These are phyloP conservation scores for Zosterops hypoxanthus DNA, from an alignment of 2,113 vertebrate species.

Conservation along the genomic window DNA sequence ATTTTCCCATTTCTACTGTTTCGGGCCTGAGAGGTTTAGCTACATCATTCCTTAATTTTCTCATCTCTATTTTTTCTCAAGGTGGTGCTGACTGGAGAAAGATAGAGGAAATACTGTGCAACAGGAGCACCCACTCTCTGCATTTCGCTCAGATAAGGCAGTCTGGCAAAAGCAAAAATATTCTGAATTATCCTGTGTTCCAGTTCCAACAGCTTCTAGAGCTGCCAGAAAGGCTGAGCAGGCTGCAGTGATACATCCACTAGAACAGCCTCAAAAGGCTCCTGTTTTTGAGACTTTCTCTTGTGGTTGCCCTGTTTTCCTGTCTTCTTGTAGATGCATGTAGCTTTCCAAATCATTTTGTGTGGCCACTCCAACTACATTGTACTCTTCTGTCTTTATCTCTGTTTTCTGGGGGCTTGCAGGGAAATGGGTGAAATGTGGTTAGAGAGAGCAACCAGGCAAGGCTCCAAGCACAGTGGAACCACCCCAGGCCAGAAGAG, in stretches of 20 bases:
- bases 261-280: not conserved
- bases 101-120: not conserved
- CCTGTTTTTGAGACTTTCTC: not conserved
- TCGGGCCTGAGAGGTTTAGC: not conserved
- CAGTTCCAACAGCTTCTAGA: not conserved
- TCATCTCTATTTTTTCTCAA: not conserved
- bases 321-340: not conserved
- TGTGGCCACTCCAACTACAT: not conserved
- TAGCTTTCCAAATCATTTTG: not conserved
- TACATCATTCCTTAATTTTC: not conserved
- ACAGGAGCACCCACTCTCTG: not conserved
- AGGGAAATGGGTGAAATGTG: not conserved
- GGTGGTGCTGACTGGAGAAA: not conserved
- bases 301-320: not conserved
- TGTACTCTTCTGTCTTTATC: fast-evolving
- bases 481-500: not conserved
- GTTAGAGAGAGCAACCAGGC: not conserved
- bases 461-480: not conserved
- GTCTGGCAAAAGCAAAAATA: not conserved
- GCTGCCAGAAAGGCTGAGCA: not conserved
- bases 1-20: not conserved
- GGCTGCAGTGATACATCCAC: not conserved
- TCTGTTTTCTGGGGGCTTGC: not conserved
- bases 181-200: not conserved
- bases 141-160: not conserved